Conservation (phyloP, 2,113 vertebrate species). For the Chionomys nivalis region DNA sequence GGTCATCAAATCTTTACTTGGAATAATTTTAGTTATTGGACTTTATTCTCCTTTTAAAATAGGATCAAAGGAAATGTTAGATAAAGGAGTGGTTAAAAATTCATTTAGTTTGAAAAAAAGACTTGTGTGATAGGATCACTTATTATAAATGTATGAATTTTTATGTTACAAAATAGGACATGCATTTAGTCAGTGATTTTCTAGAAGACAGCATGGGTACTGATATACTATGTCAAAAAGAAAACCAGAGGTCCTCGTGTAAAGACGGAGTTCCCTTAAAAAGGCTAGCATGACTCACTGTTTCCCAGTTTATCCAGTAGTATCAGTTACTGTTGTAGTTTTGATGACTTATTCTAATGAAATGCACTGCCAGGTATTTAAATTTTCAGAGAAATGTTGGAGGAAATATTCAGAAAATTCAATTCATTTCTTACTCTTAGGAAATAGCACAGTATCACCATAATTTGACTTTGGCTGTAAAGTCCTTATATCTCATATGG, state of each 20-base stretch:
- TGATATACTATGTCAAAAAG: background rate
- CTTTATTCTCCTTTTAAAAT: constrained; percentile 2
- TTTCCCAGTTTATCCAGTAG: background rate
- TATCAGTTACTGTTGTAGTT: background rate
- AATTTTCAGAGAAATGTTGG: background rate
- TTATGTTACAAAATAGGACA: background rate
- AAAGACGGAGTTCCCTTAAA: background rate
- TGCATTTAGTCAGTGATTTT: no score
- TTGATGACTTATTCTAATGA: background rate
- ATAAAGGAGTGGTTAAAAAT: constrained; percentile 19
- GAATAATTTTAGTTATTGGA: constrained; percentile 36
- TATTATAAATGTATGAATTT: background rate
- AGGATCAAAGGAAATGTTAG: constrained; percentile 3
- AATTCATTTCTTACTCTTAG: background rate
- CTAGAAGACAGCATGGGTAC: background rate
- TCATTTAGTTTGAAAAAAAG: constrained; percentile 26
- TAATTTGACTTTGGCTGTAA: constrained; percentile 20
- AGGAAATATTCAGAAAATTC: constrained; percentile 43
- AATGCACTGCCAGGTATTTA: background rate
- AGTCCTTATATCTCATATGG: background rate
- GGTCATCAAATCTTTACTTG: constrained; percentile 36
- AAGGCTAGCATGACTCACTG: background rate
- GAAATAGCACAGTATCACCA: background rate
- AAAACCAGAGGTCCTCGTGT: background rate
- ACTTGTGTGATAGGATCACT: background rate